Conservation (phyloP, 2,113 vertebrate genomes). For the Gallinago paraguaiae region DNA sequence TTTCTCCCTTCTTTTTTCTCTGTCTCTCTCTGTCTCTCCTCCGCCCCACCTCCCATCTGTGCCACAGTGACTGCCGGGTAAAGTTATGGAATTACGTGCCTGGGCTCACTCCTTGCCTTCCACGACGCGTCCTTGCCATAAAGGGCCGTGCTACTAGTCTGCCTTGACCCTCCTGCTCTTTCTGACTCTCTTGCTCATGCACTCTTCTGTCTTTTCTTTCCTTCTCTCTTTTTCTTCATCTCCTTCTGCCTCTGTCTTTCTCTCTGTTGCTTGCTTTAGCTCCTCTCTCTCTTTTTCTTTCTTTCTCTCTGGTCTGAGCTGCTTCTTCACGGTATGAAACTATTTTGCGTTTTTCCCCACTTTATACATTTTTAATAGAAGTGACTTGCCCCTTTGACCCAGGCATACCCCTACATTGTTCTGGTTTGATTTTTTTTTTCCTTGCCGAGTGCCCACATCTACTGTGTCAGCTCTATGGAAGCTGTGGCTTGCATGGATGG, state of each 20-base stretch:
- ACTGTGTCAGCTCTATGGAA: not conserved
- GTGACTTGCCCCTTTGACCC: not conserved
- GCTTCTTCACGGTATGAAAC: conserved; percentile 81
- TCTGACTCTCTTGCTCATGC: conserved; percentile 63
- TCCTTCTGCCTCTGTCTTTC: conserved; percentile 54
- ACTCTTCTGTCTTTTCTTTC: conserved; percentile 19
- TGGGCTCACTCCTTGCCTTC: conserved; percentile 97
- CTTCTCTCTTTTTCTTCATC: conserved; percentile 15
- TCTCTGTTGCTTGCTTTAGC: conserved; percentile 51
- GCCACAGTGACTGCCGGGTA: conserved; percentile 94
- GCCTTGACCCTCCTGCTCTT: conserved; percentile 83
- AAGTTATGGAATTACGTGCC: conserved; percentile 99
- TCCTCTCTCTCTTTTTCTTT: conserved; percentile 1
- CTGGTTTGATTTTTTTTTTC: not conserved
- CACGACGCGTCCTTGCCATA: conserved; percentile 97
- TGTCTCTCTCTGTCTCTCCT: conserved; percentile 39
- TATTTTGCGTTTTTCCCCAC: conserved; percentile 58
- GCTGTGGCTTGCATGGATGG: not conserved
- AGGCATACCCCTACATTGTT: not conserved
- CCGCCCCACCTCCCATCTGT: conserved; percentile 40
- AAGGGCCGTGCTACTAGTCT: conserved; percentile 98
- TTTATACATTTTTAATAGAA: conserved; percentile 17
- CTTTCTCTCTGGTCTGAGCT: conserved; percentile 73
- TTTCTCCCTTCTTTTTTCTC: conserved; percentile 65
- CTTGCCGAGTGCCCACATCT: not conserved